A percentile compares a stretch with the other conserved stretches of the same genome.
These are phyloP conservation scores for Montifringilla adamsi DNA, from an alignment of 2,113 vertebrate species.

Conservation along the genomic window DNA sequence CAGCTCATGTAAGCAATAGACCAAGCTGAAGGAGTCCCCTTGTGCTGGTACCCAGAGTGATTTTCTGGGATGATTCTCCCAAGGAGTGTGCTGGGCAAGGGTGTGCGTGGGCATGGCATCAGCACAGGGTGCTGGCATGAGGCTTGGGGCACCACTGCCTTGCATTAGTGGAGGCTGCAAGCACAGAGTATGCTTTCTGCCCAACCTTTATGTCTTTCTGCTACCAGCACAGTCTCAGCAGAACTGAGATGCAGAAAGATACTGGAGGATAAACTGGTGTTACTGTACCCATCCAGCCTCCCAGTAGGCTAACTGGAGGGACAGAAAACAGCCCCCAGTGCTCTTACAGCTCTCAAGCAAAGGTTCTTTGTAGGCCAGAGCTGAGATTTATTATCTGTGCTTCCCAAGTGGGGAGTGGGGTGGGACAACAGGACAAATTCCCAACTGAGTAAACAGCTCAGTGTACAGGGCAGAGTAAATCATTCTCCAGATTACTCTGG, in stretches of 20 bases:
- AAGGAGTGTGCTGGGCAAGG: background rate
- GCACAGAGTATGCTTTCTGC: background rate
- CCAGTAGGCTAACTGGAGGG: background rate
- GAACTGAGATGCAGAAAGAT: background rate
- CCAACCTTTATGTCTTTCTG: background rate
- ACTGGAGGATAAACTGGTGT: background rate
- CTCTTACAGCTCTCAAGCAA: background rate
- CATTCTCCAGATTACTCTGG: background rate
- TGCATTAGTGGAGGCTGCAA: background rate
- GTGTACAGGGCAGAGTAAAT: background rate
- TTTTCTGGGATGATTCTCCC: background rate
- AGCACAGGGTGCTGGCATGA: rapidly evolving
- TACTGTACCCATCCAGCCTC: background rate
- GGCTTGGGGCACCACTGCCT: rapidly evolving
- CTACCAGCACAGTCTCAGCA: background rate
- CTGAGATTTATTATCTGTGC: background rate
- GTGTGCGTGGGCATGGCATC: background rate
- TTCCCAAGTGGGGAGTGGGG: background rate
- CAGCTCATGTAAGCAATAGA: rapidly evolving
- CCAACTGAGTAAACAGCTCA: background rate
- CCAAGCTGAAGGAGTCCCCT: background rate
- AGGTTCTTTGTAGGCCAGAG: background rate
- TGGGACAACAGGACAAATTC: background rate
- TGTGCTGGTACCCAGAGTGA: rapidly evolving
- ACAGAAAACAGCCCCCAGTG: background rate